Percentiles rank a stretch among this genome's conserved stretches.
phyloP scores from a whole-genome alignment of 2,113 vertebrate species.

The Neoarius graeffei region DNA sequence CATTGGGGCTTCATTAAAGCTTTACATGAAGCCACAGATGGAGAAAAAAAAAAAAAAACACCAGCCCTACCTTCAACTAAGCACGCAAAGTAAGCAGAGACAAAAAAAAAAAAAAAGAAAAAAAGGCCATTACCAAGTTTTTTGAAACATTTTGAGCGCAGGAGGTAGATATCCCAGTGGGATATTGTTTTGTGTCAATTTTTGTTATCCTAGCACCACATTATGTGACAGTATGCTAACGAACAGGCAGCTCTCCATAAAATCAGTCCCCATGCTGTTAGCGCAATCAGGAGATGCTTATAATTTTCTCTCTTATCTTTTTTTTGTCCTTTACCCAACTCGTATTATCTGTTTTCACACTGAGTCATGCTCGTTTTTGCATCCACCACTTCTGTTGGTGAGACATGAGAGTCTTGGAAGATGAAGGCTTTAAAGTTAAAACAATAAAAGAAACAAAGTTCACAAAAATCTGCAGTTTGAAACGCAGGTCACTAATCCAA shows the following conservation, averaged over 20 bases:
- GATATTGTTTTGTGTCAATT: conserved; percentile 46
- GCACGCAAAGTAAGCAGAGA: conserved; percentile 13
- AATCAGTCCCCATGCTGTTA: conserved; percentile 49
- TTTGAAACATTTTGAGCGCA: conserved; percentile 54
- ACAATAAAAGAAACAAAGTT: conserved; percentile 31
- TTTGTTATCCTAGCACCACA: conserved; percentile 33
- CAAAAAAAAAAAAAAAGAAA: conserved; percentile 25
- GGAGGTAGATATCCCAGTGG: conserved; percentile 54
- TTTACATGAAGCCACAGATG: conserved; percentile 56
- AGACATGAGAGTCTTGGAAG: conserved; percentile 43
- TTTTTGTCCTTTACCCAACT: conserved; percentile 34
- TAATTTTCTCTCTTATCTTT: conserved; percentile 48
- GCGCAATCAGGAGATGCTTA: conserved; percentile 46
- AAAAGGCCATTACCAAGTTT: conserved; percentile 52
- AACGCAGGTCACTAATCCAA: conserved; percentile 40
- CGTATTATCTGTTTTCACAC: conserved; percentile 46
- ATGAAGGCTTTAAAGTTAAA: conserved; percentile 27
- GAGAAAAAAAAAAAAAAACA: conserved; percentile 45
- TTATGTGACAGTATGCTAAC: conserved; percentile 49
- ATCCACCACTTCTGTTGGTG: conserved; percentile 40
- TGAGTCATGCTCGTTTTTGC: conserved; percentile 47
- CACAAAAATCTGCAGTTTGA: conserved; percentile 32
- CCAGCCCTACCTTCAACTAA: conserved; percentile 37
- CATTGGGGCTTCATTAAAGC: conserved; percentile 64
- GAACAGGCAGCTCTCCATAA: conserved; percentile 31